Evolutionary conservation across 1,140 invertebrate species (phyloP).

Genomic region (Mercenaria mercenaria): DNA sequence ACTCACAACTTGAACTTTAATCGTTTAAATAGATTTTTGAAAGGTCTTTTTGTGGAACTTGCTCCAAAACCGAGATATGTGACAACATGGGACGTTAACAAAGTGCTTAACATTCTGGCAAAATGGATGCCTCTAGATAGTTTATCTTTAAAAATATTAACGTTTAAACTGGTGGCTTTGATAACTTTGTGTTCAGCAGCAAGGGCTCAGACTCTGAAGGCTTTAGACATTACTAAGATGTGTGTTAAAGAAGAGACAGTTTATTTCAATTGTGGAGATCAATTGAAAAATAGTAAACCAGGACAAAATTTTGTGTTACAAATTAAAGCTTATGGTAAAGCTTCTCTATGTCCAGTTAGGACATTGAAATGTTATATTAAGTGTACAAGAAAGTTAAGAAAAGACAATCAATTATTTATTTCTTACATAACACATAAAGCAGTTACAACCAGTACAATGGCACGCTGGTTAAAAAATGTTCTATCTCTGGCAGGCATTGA

Average conservation of each 20-base stretch:
- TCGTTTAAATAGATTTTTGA: slow-evolving; percentile 27
- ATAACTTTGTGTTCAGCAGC: slow-evolving; percentile 21
- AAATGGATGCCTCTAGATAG: not conserved
- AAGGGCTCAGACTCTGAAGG: not conserved
- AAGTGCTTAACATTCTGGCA: not conserved
- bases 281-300: not conserved
- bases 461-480: slow-evolving; percentile 15
- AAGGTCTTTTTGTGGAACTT: not conserved
- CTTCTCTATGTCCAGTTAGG: not conserved
- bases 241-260: not conserved
- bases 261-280: not conserved
- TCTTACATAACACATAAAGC: not conserved
- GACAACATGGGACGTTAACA: not conserved
- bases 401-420: not conserved
- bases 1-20: not conserved
- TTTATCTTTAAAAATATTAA: slow-evolving; percentile 40
- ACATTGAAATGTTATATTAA: not conserved
- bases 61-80: slow-evolving; percentile 17
- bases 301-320: not conserved
- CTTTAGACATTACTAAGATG: slow-evolving; percentile 18
- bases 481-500: not conserved
- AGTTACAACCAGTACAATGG: not conserved
- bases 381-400: not conserved
- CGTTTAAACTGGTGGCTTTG: too few species aligned
- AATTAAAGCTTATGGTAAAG: not conserved